These are phyloP conservation scores for Hermodice carunculata DNA, from an alignment of 2,888 invertebrate genomes.

Conservation along the genomic window DNA sequence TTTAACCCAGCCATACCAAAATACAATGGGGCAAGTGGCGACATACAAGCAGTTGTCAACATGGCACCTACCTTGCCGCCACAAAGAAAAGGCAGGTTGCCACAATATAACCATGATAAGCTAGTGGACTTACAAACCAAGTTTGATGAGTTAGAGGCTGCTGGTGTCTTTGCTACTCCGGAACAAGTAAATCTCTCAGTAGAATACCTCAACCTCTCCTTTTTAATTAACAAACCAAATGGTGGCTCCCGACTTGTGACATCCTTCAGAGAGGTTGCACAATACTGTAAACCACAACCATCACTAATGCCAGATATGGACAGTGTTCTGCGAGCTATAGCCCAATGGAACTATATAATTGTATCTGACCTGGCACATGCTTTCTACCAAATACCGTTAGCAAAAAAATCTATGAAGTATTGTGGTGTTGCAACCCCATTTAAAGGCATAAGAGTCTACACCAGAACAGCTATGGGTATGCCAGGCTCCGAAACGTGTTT, in stretches of 20 bases:
- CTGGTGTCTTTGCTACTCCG: slow-evolving; percentile 37
- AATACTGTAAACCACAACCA: slow-evolving; percentile 37
- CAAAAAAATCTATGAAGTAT: too few species aligned
- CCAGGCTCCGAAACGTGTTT: slow-evolving; percentile 30
- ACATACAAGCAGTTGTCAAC: too few species aligned
- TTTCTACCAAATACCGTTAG: slow-evolving; percentile 9
- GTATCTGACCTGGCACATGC: slow-evolving; percentile 28
- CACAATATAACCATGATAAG: too few species aligned
- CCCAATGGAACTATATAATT: slow-evolving; percentile 31
- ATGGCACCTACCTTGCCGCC: too few species aligned
- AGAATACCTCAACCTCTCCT: too few species aligned
- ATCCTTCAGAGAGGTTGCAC: slow-evolving; percentile 40
- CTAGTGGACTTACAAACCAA: slow-evolving; percentile 39
- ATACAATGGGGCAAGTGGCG: background rate
- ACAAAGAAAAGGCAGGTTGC: too few species aligned
- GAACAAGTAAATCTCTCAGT: slow-evolving; percentile 34
- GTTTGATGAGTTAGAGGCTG: slow-evolving; percentile 41
- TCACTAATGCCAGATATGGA: too few species aligned
- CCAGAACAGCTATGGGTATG: slow-evolving; percentile 35
- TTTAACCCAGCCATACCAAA: background rate
- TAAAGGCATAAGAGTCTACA: slow-evolving; percentile 14
- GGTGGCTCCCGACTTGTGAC: slow-evolving; percentile 42
- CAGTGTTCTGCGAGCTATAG: too few species aligned
- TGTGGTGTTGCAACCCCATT: slow-evolving; percentile 18
- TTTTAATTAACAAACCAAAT: too few species aligned